These are phyloP conservation scores for Lagothrix lagotricha DNA, from an alignment of 2,797 vertebrate species.

Conservation along the genomic window DNA sequence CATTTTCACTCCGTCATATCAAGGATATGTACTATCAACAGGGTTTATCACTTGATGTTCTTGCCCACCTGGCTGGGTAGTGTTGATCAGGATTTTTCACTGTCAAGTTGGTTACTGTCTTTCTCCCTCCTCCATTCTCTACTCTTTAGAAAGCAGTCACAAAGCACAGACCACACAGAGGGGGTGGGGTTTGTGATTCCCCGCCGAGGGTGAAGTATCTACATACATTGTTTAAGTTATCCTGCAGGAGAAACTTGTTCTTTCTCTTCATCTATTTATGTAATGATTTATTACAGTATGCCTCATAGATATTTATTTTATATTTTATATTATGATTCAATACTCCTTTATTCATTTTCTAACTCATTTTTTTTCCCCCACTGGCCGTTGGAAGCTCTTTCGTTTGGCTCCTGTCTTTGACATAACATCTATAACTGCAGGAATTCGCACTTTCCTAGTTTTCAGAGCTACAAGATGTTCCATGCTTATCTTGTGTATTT, in stretches of 20 bases:
- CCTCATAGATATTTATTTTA: neutral
- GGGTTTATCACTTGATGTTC: rapidly evolving
- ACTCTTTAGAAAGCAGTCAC: neutral
- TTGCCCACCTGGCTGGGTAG: neutral
- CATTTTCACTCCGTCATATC: rapidly evolving
- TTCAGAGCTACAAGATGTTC: neutral
- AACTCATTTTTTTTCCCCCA: neutral
- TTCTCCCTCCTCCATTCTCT: rapidly evolving
- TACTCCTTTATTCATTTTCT: neutral
- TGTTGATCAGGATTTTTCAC: neutral
- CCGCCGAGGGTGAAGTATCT: neutral
- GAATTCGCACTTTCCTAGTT: neutral
- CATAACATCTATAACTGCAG: neutral
- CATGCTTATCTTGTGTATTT: neutral
- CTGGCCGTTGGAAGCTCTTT: neutral
- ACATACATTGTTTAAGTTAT: neutral
- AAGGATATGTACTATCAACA: rapidly evolving
- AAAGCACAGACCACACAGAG: too few species aligned
- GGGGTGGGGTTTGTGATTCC: neutral
- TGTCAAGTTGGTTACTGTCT: rapidly evolving
- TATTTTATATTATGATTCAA: neutral
- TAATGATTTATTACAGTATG: neutral
- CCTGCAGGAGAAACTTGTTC: neutral
- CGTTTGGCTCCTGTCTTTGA: neutral
- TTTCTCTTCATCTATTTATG: neutral